phyloP scores from a whole-genome alignment of 2,797 vertebrate genomes.

The Dendrocincla fuliginosa region DNA sequence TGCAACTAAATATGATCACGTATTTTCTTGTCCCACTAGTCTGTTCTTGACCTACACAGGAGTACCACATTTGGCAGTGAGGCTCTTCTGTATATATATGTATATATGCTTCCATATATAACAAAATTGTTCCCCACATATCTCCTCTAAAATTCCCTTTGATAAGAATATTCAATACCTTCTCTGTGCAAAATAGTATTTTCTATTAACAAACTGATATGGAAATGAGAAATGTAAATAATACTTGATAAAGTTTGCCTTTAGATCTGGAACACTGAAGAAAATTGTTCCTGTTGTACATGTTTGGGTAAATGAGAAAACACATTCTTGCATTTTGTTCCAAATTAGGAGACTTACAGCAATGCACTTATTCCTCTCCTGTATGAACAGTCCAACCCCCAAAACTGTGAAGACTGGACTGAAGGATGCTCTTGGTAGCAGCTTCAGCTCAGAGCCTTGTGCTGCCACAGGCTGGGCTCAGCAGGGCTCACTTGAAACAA shows the following conservation, averaged over 20 bases:
- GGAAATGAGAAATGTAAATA: background rate
- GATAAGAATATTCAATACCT: background rate
- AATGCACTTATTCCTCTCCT: background rate
- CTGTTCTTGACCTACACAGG: background rate
- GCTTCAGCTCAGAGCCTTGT: background rate
- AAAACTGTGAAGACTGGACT: background rate
- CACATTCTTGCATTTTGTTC: background rate
- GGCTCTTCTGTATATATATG: background rate
- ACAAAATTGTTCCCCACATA: background rate
- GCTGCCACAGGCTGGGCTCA: background rate
- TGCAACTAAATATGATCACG: background rate
- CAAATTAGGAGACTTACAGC: background rate
- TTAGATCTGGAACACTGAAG: background rate
- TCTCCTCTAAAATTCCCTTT: background rate
- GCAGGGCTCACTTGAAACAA: background rate
- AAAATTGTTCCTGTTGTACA: background rate
- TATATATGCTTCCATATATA: background rate
- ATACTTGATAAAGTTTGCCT: background rate
- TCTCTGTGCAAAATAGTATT: background rate
- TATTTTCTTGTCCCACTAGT: background rate
- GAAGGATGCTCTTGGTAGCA: background rate
- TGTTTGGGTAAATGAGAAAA: background rate
- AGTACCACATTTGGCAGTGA: background rate
- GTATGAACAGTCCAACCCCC: background rate
- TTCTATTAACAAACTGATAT: background rate